Conservation (phyloP, 2,113 vertebrate species). For the Toxostoma redivivum region DNA sequence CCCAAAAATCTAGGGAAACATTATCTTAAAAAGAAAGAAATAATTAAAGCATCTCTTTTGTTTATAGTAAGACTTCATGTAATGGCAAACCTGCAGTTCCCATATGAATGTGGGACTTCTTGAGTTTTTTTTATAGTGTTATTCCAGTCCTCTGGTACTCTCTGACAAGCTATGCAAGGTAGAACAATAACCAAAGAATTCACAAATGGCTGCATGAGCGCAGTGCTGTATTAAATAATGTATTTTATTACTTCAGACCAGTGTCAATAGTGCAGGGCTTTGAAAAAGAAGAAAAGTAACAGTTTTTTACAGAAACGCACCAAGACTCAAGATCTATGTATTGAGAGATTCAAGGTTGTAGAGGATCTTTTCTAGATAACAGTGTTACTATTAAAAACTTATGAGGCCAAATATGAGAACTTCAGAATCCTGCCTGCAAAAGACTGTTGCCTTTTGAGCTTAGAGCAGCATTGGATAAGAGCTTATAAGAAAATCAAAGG, state of each 20-base stretch:
- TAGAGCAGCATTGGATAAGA: neutral
- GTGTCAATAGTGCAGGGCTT: neutral
- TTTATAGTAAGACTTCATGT: neutral
- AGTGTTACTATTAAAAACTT: neutral
- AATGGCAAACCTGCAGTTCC: neutral
- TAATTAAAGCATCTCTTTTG: neutral
- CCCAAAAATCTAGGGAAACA: neutral
- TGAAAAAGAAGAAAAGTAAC: neutral
- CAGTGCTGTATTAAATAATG: neutral
- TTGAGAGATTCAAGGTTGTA: neutral
- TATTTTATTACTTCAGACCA: neutral
- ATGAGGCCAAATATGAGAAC: neutral
- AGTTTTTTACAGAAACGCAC: neutral
- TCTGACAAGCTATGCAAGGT: neutral
- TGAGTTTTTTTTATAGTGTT: neutral
- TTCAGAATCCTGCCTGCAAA: neutral
- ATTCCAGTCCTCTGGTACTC: neutral
- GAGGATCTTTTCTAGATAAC: neutral
- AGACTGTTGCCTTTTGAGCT: neutral
- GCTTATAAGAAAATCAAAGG: neutral
- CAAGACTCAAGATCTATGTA: neutral
- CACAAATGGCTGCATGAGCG: neutral
- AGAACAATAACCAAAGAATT: neutral
- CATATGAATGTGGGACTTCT: neutral
- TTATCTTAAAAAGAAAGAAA: neutral